Percentiles rank a stretch among this genome's conserved stretches.
Conservation (phyloP, 1,140 invertebrate genomes). For the Drosophila ananassae region DNA sequence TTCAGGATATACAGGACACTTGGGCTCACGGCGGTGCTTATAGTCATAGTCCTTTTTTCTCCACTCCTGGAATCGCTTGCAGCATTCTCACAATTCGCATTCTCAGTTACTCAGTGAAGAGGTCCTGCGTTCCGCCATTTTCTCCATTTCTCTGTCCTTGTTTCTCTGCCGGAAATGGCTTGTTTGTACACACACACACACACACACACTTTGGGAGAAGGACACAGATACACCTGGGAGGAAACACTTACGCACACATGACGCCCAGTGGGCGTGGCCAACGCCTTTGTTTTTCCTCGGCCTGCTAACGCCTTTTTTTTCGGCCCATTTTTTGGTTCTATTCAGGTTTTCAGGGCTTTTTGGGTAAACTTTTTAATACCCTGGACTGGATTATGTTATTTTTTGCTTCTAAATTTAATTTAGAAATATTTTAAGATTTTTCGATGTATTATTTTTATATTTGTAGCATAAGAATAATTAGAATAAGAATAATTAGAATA, state of each 20-base stretch:
- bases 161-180: conserved; percentile 36
- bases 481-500: too few relatives aligned
- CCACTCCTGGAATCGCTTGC: conserved; percentile 12
- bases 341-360: background rate
- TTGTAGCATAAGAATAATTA: too few relatives aligned
- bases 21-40: conserved; percentile 28
- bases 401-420: background rate
- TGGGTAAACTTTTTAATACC: background rate
- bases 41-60: conserved; percentile 9
- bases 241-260: conserved; percentile 13
- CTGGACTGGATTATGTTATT: background rate
- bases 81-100: conserved; percentile 2
- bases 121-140: background rate
- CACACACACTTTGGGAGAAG: background rate
- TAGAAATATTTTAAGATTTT: too few relatives aligned
- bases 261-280: conserved; percentile 8
- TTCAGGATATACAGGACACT: conserved; percentile 12
- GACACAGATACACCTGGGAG: conserved; percentile 27
- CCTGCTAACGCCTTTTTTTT: background rate
- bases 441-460: too few relatives aligned
- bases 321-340: background rate
- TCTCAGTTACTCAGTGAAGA: background rate
- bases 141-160: background rate
- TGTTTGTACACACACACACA: conserved; percentile 24
- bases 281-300: conserved; percentile 4